Evolutionary conservation across 2,888 invertebrate genomes (phyloP), one percentile per base, ranked within the genome.

Genomic region (Tetranychus piercei): DNA sequence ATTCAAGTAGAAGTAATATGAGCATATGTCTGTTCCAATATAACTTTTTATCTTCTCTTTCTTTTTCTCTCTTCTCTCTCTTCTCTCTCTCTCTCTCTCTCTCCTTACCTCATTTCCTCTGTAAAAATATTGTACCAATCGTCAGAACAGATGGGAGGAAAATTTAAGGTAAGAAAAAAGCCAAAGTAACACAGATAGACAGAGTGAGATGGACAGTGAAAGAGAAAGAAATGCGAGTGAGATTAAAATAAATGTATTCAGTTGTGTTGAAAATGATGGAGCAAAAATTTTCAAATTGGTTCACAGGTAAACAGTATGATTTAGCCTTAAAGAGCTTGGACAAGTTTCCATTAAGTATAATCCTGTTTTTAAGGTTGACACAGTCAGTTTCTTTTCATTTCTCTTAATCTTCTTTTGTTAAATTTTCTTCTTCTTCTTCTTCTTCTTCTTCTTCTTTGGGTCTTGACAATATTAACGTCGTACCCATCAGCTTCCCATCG

Each of bases 101-200:
- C 5, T 72, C 45, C 5, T 44, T 4, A n/a, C n/a, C 43, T 44
- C 72, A 43, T 11, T 22, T 69, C 20, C 11, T 20, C 66, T 66
- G 66, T 18, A 20, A 66, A 66, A 20, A 66, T 66, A 20, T 18
- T 20, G 18, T 66, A 66, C 18, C 20, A 20, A 66, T 18, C 20
- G n/a, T 66, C 66, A n/a, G n/a, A 66, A 66, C n/a, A 66, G 66
- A 66, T 20, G 66, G 20, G 66, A 66, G 66, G 66, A 18, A 66
- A 11, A 6, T 18, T 20, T 18, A 71, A 18, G 9, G 71, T 18
- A 71, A 23, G 23, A 9, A 23, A 71, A n/a, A 18, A 43, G 71
- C n/a, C 20, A 71, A 23, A 71, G 71, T 6, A 23, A 71, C 20
- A 71, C 20, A 9, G 71, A 71, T 15, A 70, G 70, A 70, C 18